phyloP scores from a whole-genome alignment of 2,113 vertebrate genomes.

The Onychostoma macrolepis region DNA sequence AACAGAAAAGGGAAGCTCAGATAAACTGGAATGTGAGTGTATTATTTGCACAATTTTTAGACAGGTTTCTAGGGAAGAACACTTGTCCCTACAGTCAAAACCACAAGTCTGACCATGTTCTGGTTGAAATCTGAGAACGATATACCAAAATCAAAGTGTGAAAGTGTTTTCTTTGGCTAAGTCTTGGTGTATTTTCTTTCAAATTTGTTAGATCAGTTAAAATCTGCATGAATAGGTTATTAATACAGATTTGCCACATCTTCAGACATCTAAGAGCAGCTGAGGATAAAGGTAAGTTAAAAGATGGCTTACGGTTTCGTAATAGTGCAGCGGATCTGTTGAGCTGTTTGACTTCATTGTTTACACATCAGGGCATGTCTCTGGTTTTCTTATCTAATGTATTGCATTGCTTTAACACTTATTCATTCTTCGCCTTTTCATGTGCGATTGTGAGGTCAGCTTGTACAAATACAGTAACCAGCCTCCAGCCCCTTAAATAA shows the following conservation, averaged over 20 bases:
- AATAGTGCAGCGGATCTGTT: not conserved
- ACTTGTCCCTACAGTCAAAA: too few species aligned
- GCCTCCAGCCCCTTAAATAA: constrained; percentile 17
- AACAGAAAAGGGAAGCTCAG: not conserved
- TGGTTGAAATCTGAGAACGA: not conserved
- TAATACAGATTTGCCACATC: not conserved
- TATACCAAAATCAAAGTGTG: not conserved
- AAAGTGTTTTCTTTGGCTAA: not conserved
- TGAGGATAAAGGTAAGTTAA: not conserved
- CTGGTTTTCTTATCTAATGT: not conserved
- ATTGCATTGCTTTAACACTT: not conserved
- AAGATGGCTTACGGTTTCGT: not conserved
- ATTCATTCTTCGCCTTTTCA: not conserved
- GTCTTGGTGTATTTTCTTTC: not conserved
- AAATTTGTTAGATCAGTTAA: not conserved
- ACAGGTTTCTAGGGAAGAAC: not conserved
- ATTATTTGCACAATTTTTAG: not conserved
- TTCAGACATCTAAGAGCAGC: not conserved
- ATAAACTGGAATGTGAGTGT: not conserved
- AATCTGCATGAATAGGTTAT: not conserved
- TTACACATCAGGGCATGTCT: constrained; percentile 40
- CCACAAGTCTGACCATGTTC: not conserved
- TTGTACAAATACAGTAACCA: not conserved
- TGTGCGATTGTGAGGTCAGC: not conserved
- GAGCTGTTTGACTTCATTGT: constrained; percentile 40